phyloP scores from a whole-genome alignment of 2,888 invertebrate species.

The Tuta absoluta region DNA sequence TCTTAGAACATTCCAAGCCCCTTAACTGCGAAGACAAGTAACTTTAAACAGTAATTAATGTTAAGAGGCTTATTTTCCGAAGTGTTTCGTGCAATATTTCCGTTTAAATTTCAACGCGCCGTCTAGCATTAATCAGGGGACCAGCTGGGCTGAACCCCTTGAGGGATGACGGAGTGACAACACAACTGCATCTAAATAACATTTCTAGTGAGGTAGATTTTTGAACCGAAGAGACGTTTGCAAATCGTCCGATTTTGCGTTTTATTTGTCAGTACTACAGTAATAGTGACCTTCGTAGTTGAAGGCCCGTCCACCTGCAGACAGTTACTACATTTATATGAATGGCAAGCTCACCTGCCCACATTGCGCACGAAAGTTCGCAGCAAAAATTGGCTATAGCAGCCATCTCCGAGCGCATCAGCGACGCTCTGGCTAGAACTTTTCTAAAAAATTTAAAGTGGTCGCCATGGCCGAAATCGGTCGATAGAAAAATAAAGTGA shows the following conservation, averaged over 20 bases:
- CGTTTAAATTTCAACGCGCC: slow-evolving; percentile 46
- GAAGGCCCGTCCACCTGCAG: no score
- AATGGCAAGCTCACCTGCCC: no score
- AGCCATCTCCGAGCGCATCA: no score
- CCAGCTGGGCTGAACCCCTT: slow-evolving; percentile 54
- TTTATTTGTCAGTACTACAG: no score
- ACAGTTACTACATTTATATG: no score
- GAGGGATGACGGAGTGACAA: slow-evolving; percentile 18
- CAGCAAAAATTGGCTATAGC: no score
- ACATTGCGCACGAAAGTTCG: no score
- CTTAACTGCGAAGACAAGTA: neutral
- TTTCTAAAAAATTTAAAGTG: no score
- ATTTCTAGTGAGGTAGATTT: neutral
- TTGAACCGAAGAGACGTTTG: neutral
- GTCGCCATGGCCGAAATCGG: no score
- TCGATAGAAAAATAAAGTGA: no score
- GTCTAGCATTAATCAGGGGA: slow-evolving; percentile 58
- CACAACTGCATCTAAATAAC: slow-evolving; percentile 12
- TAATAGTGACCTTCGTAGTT: no score
- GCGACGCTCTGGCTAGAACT: no score
- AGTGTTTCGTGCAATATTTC: slow-evolving; percentile 47
- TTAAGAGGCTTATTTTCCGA: slow-evolving; percentile 26
- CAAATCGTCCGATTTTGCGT: neutral
- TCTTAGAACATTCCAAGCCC: neutral
- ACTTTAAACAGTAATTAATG: slow-evolving; percentile 23